A percentile compares a stretch with the other conserved stretches of the same genome.
Evolutionary conservation across 2,113 vertebrate species (phyloP).

Genomic region (Gracilinanus agilis): DNA sequence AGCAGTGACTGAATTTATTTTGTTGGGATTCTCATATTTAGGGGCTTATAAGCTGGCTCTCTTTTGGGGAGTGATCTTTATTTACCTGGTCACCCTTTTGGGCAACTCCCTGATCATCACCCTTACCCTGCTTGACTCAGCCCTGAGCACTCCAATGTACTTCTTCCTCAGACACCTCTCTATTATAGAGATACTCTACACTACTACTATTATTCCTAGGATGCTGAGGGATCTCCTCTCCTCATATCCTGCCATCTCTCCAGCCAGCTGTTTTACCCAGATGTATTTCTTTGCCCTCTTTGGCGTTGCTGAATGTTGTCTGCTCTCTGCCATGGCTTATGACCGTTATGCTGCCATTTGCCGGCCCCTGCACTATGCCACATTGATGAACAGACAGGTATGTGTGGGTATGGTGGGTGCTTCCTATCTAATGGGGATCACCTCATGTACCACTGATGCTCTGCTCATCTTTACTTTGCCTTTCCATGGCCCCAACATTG

Average conservation of each 20-base stretch:
- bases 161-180: conserved; percentile 72
- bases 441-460: conserved; percentile 64
- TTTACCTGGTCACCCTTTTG: conserved; percentile 68
- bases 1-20: conserved; percentile 61
- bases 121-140: conserved; percentile 43
- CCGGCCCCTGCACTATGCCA: conserved; percentile 59
- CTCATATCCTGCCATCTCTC: conserved; percentile 41
- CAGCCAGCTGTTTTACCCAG: conserved; percentile 62
- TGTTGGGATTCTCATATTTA: conserved; percentile 72
- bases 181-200: conserved; percentile 66
- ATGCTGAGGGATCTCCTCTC: conserved; percentile 49
- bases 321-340: conserved; percentile 74
- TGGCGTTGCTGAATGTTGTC: conserved; percentile 73
- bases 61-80: conserved; percentile 63
- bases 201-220: conserved; percentile 47
- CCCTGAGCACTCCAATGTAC: conserved; percentile 66
- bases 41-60: conserved; percentile 34
- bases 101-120: conserved; percentile 69
- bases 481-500: conserved; percentile 31
- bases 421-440: conserved; percentile 70
- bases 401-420: conserved; percentile 63
- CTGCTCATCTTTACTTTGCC: conserved; percentile 72
- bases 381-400: conserved; percentile 47
- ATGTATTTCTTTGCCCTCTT: conserved; percentile 72
- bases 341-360: conserved; percentile 69